phyloP scores from a whole-genome alignment of 2,113 vertebrate genomes.

The Cyanoliseus patagonus region DNA sequence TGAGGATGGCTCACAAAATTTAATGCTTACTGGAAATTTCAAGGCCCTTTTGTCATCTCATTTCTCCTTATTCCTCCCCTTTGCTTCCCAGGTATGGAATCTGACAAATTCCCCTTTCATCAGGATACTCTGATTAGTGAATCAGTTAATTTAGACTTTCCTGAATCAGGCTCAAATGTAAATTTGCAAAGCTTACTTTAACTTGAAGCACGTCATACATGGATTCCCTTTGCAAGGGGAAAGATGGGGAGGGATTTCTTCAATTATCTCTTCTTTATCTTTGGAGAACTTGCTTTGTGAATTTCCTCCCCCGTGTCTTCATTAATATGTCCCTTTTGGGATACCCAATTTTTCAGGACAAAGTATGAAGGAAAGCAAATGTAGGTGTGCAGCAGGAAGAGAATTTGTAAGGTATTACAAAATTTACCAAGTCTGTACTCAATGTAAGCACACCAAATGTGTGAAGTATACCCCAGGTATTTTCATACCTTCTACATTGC shows the following conservation, averaged over 20 bases:
- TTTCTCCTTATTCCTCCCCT: not conserved
- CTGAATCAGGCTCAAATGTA: not conserved
- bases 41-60: not conserved
- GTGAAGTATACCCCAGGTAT: not conserved
- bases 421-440: not conserved
- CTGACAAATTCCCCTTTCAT: not conserved
- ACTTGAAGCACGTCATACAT: not conserved
- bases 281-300: not conserved
- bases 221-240: not conserved
- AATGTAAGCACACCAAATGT: not conserved
- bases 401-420: not conserved
- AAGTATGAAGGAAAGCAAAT: not conserved
- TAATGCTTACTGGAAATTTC: not conserved
- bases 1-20: not conserved
- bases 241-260: not conserved
- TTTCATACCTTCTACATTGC: not conserved
- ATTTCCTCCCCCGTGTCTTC: not conserved
- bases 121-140: not conserved
- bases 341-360: not conserved
- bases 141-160: not conserved
- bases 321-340: not conserved
- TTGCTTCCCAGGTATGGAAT: not conserved
- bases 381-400: not conserved
- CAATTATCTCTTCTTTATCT: not conserved
- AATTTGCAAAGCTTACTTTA: not conserved